Evolutionary conservation across 2,113 vertebrate species (phyloP), one percentile per base, ranked within the genome.

Genomic region (Podilymbus podiceps): DNA sequence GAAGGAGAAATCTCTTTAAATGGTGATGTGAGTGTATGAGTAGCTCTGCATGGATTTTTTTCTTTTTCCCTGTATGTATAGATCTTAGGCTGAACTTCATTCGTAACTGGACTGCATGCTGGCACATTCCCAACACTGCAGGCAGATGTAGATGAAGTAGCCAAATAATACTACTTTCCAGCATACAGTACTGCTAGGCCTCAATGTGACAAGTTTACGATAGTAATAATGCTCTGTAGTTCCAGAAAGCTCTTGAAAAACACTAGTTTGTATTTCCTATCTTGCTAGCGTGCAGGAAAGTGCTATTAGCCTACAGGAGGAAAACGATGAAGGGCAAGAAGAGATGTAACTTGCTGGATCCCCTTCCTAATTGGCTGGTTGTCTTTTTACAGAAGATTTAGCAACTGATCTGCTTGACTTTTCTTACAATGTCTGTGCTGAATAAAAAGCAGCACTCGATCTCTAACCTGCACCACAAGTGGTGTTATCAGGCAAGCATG

Each of bases 121-220:
- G 97, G 95, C 93, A 67, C 44, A n/a, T 25, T 47, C 71, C 91
- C 96, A 96, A 18, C 50, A 9, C 93, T 95, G 96, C 95, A 93
- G 96, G 67, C 87, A 93, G 87, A 93, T 95, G 89, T 88, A 33
- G 88, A 69, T 33, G 67, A 85, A 89, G 58, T 56, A 69, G 89
- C 74, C 74, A 95, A 91, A 53, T 76, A 78, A 30, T 53, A 28
- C n/a, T 59, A 9, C 27, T 87, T 85, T 78, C 25, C 69, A 79
- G 10, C 38, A 23, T 44, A 19, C 27, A 24, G 63, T 64, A 50
- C 93, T 95, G 81, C 78, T 91, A 83, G 67, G 73, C 15, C 21
- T 95, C 87, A 89, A 50, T 0, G 1, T 80, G 95, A 89, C 81
- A 92, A 82, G 74, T 94, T 91, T 95, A 83, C 6, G 25, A 10